Conservation (phyloP, 2,797 vertebrate genomes). For the Cirrhinus molitorella region DNA sequence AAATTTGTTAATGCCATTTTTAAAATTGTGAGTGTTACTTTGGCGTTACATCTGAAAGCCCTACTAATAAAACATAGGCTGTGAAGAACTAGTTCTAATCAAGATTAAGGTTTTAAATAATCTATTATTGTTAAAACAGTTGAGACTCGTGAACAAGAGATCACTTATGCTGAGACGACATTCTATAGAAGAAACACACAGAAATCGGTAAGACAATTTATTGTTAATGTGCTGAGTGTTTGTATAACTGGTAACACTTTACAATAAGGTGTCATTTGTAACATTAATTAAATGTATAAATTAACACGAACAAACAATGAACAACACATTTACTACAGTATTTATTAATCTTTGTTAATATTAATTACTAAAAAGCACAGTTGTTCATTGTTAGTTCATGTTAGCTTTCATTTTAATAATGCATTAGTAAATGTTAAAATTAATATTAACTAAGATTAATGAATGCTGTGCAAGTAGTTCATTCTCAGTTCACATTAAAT, state of each 20-base stretch:
- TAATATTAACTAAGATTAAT: no score
- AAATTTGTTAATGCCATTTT: accelerated
- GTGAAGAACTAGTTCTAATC: background rate
- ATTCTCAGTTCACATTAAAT: no score
- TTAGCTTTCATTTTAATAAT: no score
- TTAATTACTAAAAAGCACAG: background rate
- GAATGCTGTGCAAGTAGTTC: no score
- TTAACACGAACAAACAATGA: no score
- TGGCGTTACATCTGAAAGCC: background rate
- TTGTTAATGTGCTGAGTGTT: background rate
- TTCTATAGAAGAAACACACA: background rate
- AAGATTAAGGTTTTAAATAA: background rate
- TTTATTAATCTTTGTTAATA: background rate
- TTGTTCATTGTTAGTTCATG: background rate
- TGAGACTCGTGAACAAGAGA: background rate
- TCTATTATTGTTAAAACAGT: background rate
- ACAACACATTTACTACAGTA: background rate
- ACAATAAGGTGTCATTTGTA: no score
- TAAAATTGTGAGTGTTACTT: background rate
- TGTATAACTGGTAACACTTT: background rate
- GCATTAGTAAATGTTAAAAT: no score
- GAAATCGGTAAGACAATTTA: background rate
- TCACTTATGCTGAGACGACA: background rate
- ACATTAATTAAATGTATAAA: no score
- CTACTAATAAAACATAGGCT: background rate